Evolutionary conservation across 2,113 vertebrate species (phyloP).

Genomic region (Centropus unirufus): DNA sequence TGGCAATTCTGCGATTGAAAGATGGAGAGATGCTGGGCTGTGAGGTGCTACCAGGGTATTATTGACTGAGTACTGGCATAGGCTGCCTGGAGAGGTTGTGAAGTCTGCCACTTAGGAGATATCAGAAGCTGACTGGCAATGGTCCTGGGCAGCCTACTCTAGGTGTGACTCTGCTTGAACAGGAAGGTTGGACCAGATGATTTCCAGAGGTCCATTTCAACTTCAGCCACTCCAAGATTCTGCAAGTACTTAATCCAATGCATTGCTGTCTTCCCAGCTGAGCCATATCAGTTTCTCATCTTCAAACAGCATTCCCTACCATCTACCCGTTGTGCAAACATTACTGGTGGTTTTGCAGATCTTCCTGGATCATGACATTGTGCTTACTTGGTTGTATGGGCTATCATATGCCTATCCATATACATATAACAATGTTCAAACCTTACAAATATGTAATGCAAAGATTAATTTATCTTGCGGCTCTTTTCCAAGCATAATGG

Average conservation of each 20-base stretch:
- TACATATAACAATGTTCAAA: not conserved
- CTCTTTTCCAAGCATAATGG: not conserved
- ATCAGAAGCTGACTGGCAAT: not conserved
- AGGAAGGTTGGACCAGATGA: not conserved
- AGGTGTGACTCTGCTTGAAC: not conserved
- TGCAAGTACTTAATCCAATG: not conserved
- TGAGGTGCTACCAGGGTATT: not conserved
- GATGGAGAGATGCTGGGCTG: not conserved
- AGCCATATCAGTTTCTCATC: not conserved
- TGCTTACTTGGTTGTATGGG: not conserved
- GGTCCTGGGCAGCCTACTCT: not conserved
- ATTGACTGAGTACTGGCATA: not conserved
- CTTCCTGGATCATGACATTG: not conserved
- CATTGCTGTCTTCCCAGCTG: not conserved
- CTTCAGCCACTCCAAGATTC: not conserved
- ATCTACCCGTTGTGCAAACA: not conserved
- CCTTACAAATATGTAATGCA: not conserved
- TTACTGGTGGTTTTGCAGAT: not conserved
- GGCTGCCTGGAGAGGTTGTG: not conserved
- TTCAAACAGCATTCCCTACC: not conserved
- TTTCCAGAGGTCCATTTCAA: not conserved
- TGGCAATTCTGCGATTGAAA: not conserved
- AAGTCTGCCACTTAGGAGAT: not conserved
- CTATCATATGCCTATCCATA: not conserved
- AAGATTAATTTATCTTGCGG: not conserved